Evolutionary conservation across 92 coral and sea anemone species (phyloP), one percentile per base, ranked within the genome.

Genomic region (Nematostella vectensis): DNA sequence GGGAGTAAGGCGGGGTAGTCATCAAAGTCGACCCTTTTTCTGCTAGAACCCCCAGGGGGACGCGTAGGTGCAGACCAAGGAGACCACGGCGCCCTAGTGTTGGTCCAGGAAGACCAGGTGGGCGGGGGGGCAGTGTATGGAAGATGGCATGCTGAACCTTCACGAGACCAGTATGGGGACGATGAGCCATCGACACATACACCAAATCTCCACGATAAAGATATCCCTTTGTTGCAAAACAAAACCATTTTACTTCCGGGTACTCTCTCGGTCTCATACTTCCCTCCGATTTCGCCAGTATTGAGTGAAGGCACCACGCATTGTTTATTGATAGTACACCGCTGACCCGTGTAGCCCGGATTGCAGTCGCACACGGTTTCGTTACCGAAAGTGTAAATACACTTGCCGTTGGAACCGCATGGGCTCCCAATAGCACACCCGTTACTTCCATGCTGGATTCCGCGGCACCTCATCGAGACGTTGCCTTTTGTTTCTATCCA

Each of bases 291-390:
- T 28, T 62, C 58, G 23, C 48, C 39, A 11, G 17, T 28, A 23
- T 26, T 20, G 24, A 50, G 50, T 16, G 21, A 3, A 15, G 57
- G 78, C 25, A 6, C 23, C 4, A 65, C 42, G 47, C 93, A 83
- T 37, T 49, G 33, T 27, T 68, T 68, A 37, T 42, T 62, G 12
- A 16, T 58, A 0, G 69, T 29, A 25, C 93, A 83, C 8, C 42
- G 49, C 31, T 17, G 37, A 11, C 93, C 93, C 4, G 61, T 56
- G 44, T 78, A 78, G 0, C 63, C 72, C 1, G 60, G 23, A 23
- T 69, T 11, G 29, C 93, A 83, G 25, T 77, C 55, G 58, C 93
- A 83, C 8, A 83, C 56, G 6, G 85, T 83, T 65, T 83, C 93
- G 33, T 83, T 78, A 33, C 93, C 93, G 60, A 82, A 67, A 23